A percentile compares a stretch with the other conserved stretches of the same genome.
phyloP scores from a whole-genome alignment of 2,888 invertebrate genomes.

The Malacosoma neustria region DNA sequence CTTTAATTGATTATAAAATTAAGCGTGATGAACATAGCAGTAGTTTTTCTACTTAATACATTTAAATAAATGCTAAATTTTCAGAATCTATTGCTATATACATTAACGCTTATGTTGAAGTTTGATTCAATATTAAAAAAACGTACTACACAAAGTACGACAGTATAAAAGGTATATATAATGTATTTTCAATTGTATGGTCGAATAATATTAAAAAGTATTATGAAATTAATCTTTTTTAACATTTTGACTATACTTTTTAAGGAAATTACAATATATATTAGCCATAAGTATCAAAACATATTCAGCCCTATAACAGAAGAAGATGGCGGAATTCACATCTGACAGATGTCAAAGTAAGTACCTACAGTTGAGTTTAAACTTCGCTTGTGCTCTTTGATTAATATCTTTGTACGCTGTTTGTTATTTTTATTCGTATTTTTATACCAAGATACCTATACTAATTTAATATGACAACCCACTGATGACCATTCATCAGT shows the following conservation, averaged over 20 bases:
- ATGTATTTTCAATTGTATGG: background rate
- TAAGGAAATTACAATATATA: no score
- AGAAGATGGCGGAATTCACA: slow-evolving; percentile 31
- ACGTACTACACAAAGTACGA: slow-evolving; percentile 16
- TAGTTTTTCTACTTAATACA: slow-evolving; percentile 11
- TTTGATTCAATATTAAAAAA: background rate
- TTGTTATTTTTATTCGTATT: slow-evolving; percentile 20
- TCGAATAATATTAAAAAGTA: no score
- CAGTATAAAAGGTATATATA: slow-evolving; percentile 9
- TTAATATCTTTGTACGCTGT: slow-evolving; percentile 20
- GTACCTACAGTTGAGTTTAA: slow-evolving; percentile 35
- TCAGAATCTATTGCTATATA: background rate
- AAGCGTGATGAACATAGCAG: slow-evolving; percentile 24
- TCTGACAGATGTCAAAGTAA: slow-evolving; percentile 33
- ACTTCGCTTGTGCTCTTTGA: slow-evolving; percentile 15
- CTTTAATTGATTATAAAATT: slow-evolving; percentile 3
- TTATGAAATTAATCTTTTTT: no score
- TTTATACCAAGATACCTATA: no score
- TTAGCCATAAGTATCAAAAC: slow-evolving; percentile 3
- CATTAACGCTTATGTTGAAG: background rate
- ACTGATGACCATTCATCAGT: no score
- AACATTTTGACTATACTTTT: no score
- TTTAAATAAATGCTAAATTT: background rate
- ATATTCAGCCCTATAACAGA: slow-evolving; percentile 1
- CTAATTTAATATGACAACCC: no score